A percentile compares a stretch with the other conserved stretches of the same genome.
Conservation (phyloP, 2,113 vertebrate species). For the Oxygymnocypris stewartii region DNA sequence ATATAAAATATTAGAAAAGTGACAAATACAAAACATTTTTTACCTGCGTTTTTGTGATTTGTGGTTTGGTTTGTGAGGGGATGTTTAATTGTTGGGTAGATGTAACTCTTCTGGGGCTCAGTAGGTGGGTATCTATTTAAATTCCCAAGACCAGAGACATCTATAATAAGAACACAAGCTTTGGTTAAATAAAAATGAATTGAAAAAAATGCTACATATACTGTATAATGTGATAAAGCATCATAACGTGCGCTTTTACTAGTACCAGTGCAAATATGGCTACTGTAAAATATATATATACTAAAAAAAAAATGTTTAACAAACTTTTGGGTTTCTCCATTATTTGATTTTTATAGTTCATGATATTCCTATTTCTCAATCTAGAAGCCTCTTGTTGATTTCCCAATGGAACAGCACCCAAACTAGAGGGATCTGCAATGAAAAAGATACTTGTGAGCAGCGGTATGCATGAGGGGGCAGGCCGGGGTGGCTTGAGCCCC, state of each 20-base stretch:
- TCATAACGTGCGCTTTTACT: neutral
- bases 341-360: conserved; percentile 16
- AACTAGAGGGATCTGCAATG: conserved; percentile 19
- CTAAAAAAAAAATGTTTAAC: neutral
- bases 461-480: too few relatives aligned
- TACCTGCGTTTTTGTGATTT: conserved; percentile 26
- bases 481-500: too few relatives aligned
- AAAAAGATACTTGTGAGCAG: neutral
- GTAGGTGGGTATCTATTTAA: neutral
- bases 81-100: conserved; percentile 3
- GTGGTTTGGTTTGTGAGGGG: neutral
- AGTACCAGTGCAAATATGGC: neutral
- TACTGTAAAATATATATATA: neutral
- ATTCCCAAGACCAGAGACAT: neutral
- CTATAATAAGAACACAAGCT: conserved; percentile 17
- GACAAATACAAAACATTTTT: neutral
- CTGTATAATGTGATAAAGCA: neutral
- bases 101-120: neutral
- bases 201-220: neutral
- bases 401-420: conserved; percentile 3
- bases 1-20: neutral
- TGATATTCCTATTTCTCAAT: neutral
- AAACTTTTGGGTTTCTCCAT: conserved; percentile 27
- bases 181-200: neutral
- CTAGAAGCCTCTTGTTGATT: conserved; percentile 2